These are phyloP conservation scores for Parelbella ahira DNA, from an alignment of 2,888 invertebrate genomes.

Conservation along the genomic window DNA sequence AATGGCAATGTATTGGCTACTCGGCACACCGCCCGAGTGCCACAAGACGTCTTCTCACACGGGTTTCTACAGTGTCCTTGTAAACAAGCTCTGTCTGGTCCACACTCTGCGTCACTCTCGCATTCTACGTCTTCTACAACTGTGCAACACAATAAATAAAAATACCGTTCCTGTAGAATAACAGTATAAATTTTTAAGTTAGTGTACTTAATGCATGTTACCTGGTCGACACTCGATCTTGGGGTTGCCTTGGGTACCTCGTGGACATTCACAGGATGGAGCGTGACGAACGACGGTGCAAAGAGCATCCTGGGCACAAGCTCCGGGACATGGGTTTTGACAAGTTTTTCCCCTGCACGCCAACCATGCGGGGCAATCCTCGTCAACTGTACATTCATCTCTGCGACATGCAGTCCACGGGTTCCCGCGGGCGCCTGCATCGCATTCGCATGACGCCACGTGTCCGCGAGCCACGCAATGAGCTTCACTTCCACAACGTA, in stretches of 20 bases:
- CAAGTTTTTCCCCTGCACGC: constrained; percentile 90
- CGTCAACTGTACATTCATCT: constrained; percentile 87
- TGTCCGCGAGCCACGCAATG: constrained; percentile 89
- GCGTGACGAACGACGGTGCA: constrained; percentile 89
- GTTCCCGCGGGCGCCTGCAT: constrained; percentile 87
- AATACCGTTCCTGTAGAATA: too few relatives aligned
- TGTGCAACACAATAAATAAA: constrained; percentile 39
- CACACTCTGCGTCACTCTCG: constrained; percentile 89
- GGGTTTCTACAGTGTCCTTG: constrained; percentile 89
- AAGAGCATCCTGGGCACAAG: constrained; percentile 88
- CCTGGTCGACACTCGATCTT: constrained; percentile 83
- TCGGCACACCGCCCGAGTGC: constrained; percentile 88
- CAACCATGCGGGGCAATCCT: constrained; percentile 88
- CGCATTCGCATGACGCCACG: constrained; percentile 88
- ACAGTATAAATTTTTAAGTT: too few relatives aligned
- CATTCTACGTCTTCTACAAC: constrained; percentile 83
- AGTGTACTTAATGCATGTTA: too few relatives aligned
- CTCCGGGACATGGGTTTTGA: constrained; percentile 90
- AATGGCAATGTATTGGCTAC: constrained; percentile 93
- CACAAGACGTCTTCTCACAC: constrained; percentile 89
- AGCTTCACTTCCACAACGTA: constrained; percentile 91
- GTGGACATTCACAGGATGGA: constrained; percentile 89
- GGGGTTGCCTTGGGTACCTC: constrained; percentile 90
- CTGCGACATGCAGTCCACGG: constrained; percentile 88
- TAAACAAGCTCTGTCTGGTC: constrained; percentile 92